Evolutionary conservation across 2,113 vertebrate genomes (phyloP).

Genomic region (Phrynosoma blainvillii): DNA sequence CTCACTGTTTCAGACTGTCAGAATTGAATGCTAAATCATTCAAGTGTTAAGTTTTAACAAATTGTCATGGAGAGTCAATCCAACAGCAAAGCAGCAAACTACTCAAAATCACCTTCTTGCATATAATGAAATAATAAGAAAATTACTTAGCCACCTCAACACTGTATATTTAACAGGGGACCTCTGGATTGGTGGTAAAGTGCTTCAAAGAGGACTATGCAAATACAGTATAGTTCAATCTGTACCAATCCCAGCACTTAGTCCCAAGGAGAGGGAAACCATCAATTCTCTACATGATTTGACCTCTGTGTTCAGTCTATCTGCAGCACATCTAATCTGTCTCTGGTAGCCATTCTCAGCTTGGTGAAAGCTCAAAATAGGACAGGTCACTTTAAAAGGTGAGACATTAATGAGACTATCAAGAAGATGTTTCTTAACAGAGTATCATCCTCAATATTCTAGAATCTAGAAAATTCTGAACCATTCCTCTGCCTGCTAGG

Average conservation of each 20-base stretch:
- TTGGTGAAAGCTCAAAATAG: slow-evolving; percentile 6
- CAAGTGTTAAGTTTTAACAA: neutral
- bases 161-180: neutral
- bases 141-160: neutral
- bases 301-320: neutral
- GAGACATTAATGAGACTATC: neutral
- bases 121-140: neutral
- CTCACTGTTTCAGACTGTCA: neutral
- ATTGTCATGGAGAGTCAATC: neutral
- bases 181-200: neutral
- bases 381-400: neutral
- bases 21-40: neutral
- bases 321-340: neutral
- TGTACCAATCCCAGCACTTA: neutral
- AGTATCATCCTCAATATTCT: neutral
- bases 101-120: neutral
- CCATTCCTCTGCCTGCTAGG: neutral
- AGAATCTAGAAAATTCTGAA: neutral
- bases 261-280: neutral
- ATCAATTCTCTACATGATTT: neutral
- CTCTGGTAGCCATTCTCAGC: neutral
- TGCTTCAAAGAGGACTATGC: neutral
- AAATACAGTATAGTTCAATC: neutral
- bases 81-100: neutral
- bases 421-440: neutral